phyloP scores from a whole-genome alignment of 2,797 vertebrate species.

The Heterohyrax brucei region DNA sequence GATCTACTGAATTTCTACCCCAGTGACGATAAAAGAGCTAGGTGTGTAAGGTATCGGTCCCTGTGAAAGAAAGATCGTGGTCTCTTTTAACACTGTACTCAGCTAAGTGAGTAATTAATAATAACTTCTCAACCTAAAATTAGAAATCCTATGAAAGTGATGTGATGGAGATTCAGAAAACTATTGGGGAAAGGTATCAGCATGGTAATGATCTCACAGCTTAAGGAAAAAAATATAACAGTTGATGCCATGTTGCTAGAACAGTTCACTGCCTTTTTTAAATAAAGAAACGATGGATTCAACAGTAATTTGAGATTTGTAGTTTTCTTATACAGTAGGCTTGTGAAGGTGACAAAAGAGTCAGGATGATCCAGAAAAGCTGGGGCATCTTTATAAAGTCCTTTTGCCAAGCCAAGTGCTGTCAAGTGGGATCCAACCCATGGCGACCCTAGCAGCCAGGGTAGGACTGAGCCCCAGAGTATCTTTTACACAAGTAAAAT shows the following conservation, averaged over 20 bases:
- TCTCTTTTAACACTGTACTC: conserved; percentile 2
- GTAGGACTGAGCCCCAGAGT: too few relatives aligned
- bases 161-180: not conserved
- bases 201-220: not conserved
- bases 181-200: not conserved
- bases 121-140: not conserved
- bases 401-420: not conserved
- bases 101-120: not conserved
- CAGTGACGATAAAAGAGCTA: not conserved
- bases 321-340: not conserved
- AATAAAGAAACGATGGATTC: not conserved
- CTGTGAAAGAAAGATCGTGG: conserved; percentile 3
- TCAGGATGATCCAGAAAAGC: not conserved
- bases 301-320: not conserved
- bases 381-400: conserved; percentile 16
- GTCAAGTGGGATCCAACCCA: too few relatives aligned
- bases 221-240: not conserved
- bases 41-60: not conserved
- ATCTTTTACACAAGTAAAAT: conserved; percentile 5
- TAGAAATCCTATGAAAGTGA: not conserved
- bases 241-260: not conserved
- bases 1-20: not conserved
- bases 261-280: not conserved
- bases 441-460: too few relatives aligned
- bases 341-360: conserved; percentile 23